A percentile compares a stretch with the other conserved stretches of the same genome.
Conservation (phyloP, 2,113 vertebrate genomes). For the Macaca fascicularis region T2T-MFA8v1.1 NC_088381.1:43123501-43124000, state of each 20-base stretch:
- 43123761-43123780: neutral
- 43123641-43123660: neutral
- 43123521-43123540: too few species aligned
- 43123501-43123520: too few species aligned
- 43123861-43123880: neutral
- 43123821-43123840: neutral
- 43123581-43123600: neutral
- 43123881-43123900: neutral
- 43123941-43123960: neutral
- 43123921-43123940: conserved; percentile 11
- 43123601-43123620: neutral
- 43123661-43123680: neutral
- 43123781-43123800: neutral
- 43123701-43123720: neutral
- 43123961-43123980: neutral
- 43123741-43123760: neutral
- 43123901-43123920: neutral
- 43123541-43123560: neutral
- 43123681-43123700: neutral
- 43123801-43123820: neutral
- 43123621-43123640: neutral
- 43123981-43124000: neutral
- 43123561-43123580: neutral
- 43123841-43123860: neutral
- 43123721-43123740: neutral